A percentile compares a stretch with the other conserved stretches of the same genome.
Evolutionary conservation across 2,113 vertebrate genomes (phyloP).

Genomic region (Platysteira castanea): DNA sequence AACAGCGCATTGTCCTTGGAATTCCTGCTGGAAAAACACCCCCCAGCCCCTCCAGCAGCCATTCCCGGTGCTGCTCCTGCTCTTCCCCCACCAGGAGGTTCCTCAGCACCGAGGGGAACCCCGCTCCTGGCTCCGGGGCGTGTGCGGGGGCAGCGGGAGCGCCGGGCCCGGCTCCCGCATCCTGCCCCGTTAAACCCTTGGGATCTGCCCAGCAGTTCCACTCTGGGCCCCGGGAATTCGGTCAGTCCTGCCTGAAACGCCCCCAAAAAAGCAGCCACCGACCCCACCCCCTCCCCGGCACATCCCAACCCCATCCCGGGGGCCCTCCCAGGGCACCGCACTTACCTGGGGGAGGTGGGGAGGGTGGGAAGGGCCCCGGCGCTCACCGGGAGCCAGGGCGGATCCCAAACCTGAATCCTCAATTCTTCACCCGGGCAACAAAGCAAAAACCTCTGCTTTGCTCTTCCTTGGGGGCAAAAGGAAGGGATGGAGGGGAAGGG

Average conservation of each 20-base stretch:
- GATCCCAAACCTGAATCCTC: neutral
- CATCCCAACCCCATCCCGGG: neutral
- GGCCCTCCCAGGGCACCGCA: neutral
- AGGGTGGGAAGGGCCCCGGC: neutral
- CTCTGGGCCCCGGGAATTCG: fast-evolving
- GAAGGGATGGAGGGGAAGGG: neutral
- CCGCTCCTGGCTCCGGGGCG: neutral
- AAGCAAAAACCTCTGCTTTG: neutral
- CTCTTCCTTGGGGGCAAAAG: neutral
- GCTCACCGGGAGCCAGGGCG: neutral
- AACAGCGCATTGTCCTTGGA: neutral
- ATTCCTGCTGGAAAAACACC: neutral
- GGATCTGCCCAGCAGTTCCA: neutral
- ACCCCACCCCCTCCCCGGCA: neutral
- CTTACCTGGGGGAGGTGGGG: neutral
- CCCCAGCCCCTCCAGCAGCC: neutral
- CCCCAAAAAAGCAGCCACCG: neutral
- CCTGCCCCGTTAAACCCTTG: neutral
- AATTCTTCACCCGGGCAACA: neutral
- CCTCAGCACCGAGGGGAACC: neutral
- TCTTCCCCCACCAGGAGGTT: neutral
- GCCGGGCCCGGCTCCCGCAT: fast-evolving
- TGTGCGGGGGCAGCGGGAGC: neutral
- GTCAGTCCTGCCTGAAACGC: fast-evolving
- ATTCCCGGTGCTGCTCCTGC: neutral